These are phyloP conservation scores for Pseudomugil tenellus DNA, from an alignment of 2,797 vertebrate species.

Conservation along the genomic window DNA sequence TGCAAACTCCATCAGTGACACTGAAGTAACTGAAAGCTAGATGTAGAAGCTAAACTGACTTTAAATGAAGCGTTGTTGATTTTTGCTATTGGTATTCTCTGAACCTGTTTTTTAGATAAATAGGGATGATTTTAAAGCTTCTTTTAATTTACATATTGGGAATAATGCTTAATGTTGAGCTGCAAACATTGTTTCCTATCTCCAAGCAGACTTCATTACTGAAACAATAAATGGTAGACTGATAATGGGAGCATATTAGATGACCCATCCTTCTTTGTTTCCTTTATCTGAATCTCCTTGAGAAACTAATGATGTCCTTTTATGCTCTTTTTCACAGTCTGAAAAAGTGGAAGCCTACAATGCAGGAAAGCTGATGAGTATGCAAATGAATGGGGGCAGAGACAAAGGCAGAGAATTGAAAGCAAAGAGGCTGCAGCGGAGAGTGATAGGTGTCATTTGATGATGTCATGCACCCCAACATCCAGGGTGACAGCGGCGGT, in stretches of 20 bases:
- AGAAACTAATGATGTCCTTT: conserved; percentile 62
- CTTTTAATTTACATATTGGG: no score
- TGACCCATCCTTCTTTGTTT: conserved; percentile 23
- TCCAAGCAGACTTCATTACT: conserved; percentile 1
- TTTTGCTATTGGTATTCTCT: background rate
- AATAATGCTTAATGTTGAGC: background rate
- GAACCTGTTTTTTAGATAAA: background rate
- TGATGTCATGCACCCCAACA: conserved; percentile 74
- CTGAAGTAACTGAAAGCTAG: background rate
- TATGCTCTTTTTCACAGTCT: conserved; percentile 42
- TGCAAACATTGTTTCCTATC: background rate
- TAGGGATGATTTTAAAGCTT: background rate
- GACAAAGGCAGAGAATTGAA: conserved; percentile 30
- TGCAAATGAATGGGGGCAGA: conserved; percentile 44
- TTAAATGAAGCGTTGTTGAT: background rate
- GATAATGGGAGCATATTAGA: conserved; percentile 10
- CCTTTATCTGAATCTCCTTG: conserved; percentile 50
- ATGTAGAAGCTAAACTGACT: background rate
- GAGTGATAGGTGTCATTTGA: conserved; percentile 71
- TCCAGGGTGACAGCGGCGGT: conserved; percentile 72
- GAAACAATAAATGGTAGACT: conserved; percentile 2
- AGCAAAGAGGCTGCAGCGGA: conserved; percentile 37
- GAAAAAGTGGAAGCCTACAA: conserved; percentile 42
- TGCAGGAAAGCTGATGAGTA: conserved; percentile 67
- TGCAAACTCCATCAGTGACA: background rate